Evolutionary conservation across 37 sponge, comb jelly and placozoan genomes (phyloP).

Genomic region (Petrosia ficiformis): DNA sequence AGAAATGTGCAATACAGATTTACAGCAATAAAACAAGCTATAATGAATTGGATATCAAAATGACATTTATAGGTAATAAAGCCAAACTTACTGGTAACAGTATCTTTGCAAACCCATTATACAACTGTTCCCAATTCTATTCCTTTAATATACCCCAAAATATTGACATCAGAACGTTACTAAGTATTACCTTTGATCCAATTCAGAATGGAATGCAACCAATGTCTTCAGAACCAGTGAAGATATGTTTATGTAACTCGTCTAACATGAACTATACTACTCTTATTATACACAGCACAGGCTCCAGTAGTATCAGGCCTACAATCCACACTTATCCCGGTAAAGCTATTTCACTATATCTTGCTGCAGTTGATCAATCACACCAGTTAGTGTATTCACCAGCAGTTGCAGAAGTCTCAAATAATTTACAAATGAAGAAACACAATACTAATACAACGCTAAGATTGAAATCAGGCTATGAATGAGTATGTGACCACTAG

Average conservation of each 20-base stretch:
- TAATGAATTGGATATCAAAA: neutral
- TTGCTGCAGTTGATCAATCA: neutral
- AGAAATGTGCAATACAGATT: neutral
- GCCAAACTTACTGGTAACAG: neutral
- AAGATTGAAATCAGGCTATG: neutral
- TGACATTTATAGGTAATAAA: neutral
- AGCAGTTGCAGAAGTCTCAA: neutral
- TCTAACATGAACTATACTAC: neutral
- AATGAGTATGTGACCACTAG: too few species aligned
- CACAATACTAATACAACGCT: neutral
- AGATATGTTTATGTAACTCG: neutral
- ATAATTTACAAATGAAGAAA: neutral
- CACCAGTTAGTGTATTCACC: neutral
- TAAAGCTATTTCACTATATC: neutral
- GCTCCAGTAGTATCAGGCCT: neutral
- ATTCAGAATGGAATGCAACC: neutral
- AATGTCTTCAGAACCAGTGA: neutral
- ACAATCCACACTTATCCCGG: neutral
- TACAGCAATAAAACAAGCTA: neutral
- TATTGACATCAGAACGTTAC: neutral
- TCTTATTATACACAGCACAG: neutral
- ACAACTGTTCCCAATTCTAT: neutral
- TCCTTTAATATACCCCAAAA: neutral
- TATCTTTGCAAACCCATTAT: neutral
- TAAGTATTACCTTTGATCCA: neutral